Evolutionary conservation across 2,888 invertebrate genomes (phyloP).

Genomic region (Leucophenga maculata): DNA sequence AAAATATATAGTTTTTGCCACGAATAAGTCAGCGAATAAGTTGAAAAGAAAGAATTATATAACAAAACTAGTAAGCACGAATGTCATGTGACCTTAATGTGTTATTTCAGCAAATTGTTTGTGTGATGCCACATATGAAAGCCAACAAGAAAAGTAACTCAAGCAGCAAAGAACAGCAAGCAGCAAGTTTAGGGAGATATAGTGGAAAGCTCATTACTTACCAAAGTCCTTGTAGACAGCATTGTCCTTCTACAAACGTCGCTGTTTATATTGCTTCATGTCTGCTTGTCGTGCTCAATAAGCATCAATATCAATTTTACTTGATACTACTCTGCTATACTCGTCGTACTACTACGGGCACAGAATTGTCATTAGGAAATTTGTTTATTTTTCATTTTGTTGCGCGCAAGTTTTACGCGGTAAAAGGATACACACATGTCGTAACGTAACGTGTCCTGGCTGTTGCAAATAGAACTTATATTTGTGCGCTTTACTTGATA

Average conservation of each 20-base stretch:
- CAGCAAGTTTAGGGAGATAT: background rate
- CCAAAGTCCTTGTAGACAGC: constrained; percentile 20
- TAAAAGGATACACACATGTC: constrained; percentile 14
- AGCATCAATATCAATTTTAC: constrained; percentile 27
- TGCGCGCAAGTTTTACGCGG: constrained; percentile 19
- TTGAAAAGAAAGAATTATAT: background rate
- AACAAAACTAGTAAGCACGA: background rate
- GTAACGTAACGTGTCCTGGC: too few relatives aligned
- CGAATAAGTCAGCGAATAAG: background rate
- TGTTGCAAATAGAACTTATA: too few relatives aligned
- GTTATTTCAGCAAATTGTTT: constrained; percentile 17
- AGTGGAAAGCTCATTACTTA: constrained; percentile 20
- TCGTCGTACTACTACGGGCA: too few relatives aligned
- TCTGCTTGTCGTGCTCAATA: constrained; percentile 21
- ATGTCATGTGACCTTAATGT: constrained; percentile 20
- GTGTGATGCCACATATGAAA: background rate
- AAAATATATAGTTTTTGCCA: background rate
- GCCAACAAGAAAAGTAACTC: too few relatives aligned
- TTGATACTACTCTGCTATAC: background rate
- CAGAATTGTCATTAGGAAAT: constrained; percentile 57
- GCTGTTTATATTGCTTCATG: constrained; percentile 5
- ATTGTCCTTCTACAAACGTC: constrained; percentile 10
- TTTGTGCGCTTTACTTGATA: too few relatives aligned
- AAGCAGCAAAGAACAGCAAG: too few relatives aligned
- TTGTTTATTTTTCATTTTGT: constrained; percentile 61